phyloP scores from a whole-genome alignment of 53 echinoderm and acorn worm species.

The Temnopleurus reevesii region DNA sequence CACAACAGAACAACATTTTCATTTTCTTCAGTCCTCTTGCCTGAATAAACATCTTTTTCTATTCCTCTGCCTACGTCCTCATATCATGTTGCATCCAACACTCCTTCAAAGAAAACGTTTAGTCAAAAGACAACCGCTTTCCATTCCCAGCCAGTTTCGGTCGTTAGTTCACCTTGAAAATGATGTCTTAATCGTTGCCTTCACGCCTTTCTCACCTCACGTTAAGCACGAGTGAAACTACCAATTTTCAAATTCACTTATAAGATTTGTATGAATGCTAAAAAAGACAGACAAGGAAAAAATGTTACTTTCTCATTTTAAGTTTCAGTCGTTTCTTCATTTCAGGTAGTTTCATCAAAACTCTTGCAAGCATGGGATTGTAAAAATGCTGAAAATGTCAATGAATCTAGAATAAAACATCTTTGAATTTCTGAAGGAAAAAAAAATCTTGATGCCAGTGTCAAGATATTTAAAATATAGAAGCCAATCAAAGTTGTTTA shows the following conservation, averaged over 20 bases:
- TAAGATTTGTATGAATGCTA: no score
- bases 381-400: no score
- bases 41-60: slow-evolving; percentile 42
- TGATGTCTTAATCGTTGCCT: slow-evolving; percentile 21
- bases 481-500: no score
- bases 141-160: slow-evolving; percentile 38
- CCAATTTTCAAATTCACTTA: background rate
- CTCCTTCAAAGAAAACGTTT: slow-evolving; percentile 16
- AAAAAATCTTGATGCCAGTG: no score
- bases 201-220: background rate
- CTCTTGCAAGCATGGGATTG: no score
- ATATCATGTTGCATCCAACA: slow-evolving; percentile 26
- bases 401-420: no score
- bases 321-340: no score
- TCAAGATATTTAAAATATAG: no score
- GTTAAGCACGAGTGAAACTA: background rate
- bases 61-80: slow-evolving; percentile 7
- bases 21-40: background rate
- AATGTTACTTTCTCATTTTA: no score
- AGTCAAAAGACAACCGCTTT: slow-evolving; percentile 32
- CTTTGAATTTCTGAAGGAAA: no score
- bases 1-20: slow-evolving; percentile 39
- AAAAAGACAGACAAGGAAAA: no score
- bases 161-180: background rate
- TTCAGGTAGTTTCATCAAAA: no score